These are phyloP conservation scores for Caretta caretta DNA, from an alignment of 2,113 vertebrate species.

Conservation along the genomic window DNA sequence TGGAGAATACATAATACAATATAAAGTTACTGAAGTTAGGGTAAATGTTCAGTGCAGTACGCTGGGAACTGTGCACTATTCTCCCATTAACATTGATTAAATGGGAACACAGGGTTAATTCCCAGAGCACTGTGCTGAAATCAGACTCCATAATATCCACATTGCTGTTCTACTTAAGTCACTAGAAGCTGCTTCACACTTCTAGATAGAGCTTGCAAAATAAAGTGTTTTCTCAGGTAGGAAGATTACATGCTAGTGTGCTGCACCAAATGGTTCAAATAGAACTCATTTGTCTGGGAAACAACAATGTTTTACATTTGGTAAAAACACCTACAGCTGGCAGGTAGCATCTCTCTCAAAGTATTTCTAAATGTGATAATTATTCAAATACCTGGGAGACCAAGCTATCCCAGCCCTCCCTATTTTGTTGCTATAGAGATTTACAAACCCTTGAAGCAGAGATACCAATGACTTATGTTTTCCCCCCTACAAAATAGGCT, in stretches of 20 bases:
- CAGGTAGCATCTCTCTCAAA: not conserved
- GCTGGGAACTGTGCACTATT: accelerated
- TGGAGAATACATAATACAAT: not conserved
- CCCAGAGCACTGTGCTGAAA: not conserved
- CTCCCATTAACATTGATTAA: not conserved
- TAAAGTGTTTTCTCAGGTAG: not conserved
- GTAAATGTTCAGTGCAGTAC: accelerated
- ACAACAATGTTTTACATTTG: accelerated
- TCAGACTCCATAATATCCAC: not conserved
- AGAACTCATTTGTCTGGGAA: not conserved
- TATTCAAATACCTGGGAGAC: accelerated
- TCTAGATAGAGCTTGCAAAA: not conserved
- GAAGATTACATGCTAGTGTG: not conserved
- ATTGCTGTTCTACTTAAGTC: not conserved
- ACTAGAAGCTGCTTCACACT: not conserved
- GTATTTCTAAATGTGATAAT: accelerated
- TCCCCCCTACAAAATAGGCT: not conserved
- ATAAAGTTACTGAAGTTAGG: accelerated
- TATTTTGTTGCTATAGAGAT: not conserved
- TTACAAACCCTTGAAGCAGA: not conserved
- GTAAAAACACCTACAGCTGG: not conserved
- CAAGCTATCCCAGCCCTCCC: not conserved
- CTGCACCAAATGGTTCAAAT: not conserved
- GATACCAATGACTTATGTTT: not conserved
- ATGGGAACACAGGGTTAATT: not conserved